Evolutionary conservation across 2,888 invertebrate species (phyloP).

Genomic region (Phanerotoma sp.): DNA sequence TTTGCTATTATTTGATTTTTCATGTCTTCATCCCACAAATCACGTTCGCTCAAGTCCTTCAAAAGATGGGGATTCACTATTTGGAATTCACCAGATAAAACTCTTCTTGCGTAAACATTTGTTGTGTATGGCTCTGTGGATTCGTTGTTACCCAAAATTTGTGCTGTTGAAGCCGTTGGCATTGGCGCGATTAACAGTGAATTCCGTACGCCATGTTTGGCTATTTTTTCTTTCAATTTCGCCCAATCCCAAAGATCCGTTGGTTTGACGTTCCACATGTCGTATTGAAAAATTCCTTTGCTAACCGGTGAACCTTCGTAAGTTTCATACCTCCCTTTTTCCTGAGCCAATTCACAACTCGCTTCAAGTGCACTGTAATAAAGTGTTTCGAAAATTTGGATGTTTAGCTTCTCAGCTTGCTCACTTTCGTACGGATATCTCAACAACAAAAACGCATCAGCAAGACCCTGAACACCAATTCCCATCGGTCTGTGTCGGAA

Average conservation of each 20-base stretch:
- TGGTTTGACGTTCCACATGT: slow-evolving; percentile 94
- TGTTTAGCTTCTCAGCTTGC: slow-evolving; percentile 82
- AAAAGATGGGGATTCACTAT: slow-evolving; percentile 95
- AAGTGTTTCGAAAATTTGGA: slow-evolving; percentile 96
- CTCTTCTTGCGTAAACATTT: slow-evolving; percentile 92
- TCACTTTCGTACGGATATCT: slow-evolving; percentile 90
- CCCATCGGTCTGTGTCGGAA: slow-evolving; percentile 82
- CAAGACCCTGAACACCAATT: slow-evolving; percentile 96
- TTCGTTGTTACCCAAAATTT: slow-evolving; percentile 98
- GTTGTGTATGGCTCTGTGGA: slow-evolving; percentile 98
- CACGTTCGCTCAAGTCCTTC: slow-evolving; percentile 86
- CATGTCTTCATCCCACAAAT: slow-evolving; percentile 94
- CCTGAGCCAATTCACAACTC: slow-evolving; percentile 89
- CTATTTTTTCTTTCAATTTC: slow-evolving; percentile 78
- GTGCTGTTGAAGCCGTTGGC: slow-evolving; percentile 99
- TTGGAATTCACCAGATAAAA: slow-evolving; percentile 94
- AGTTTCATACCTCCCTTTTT: slow-evolving; percentile 84
- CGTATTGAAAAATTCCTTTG: slow-evolving; percentile 93
- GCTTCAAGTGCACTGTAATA: slow-evolving; percentile 97
- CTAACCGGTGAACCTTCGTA: slow-evolving; percentile 92
- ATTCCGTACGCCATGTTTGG: slow-evolving; percentile 87
- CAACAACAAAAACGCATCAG: slow-evolving; percentile 95
- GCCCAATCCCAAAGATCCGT: slow-evolving; percentile 90
- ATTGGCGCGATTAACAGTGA: slow-evolving; percentile 93
- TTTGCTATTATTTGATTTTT: slow-evolving; percentile 90